Conservation (phyloP, 2,888 invertebrate genomes). For the Drosophila suboccidentalis region DNA sequence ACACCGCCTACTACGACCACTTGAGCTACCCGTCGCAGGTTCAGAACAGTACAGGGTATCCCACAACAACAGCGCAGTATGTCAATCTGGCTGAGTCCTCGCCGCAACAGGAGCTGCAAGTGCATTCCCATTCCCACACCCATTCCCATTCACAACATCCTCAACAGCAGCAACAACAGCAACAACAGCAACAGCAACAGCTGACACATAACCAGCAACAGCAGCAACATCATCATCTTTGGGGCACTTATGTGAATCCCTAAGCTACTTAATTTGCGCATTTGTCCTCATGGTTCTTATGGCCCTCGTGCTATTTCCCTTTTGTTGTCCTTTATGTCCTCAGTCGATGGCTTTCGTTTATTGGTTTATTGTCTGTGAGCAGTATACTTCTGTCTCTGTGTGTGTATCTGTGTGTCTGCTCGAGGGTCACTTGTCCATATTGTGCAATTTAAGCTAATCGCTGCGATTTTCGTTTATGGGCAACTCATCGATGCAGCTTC, state of each 20-base stretch:
- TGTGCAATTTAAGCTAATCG: conserved; percentile 79
- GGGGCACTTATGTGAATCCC: conserved; percentile 83
- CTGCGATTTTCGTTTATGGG: conserved; percentile 68
- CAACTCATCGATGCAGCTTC: conserved; percentile 40
- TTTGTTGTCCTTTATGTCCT: conserved; percentile 54
- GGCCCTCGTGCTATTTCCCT: conserved; percentile 2
- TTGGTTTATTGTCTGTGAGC: conserved; percentile 71
- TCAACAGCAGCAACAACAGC: conserved; percentile 64
- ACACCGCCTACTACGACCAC: conserved; percentile 67
- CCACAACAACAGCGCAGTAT: conserved; percentile 28
- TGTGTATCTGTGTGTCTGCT: conserved; percentile 16
- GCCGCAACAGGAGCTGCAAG: conserved; percentile 69
- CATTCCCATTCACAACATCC: conserved; percentile 34
- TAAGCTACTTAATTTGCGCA: conserved; percentile 77
- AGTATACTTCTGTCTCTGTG: not conserved
- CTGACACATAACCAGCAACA: conserved; percentile 68
- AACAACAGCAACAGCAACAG: conserved; percentile 60
- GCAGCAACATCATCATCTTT: conserved; percentile 78
- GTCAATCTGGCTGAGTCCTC: conserved; percentile 33
- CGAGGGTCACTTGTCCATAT: conserved; percentile 58
- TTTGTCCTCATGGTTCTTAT: conserved; percentile 42
- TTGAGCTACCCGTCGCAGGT: conserved; percentile 51
- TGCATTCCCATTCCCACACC: conserved; percentile 25
- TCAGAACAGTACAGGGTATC: conserved; percentile 29
- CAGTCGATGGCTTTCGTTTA: conserved; percentile 60